Evolutionary conservation across 2,888 invertebrate species (phyloP), one percentile per base, ranked within the genome.

Genomic region (Agonopterix alstromeriana): DNA sequence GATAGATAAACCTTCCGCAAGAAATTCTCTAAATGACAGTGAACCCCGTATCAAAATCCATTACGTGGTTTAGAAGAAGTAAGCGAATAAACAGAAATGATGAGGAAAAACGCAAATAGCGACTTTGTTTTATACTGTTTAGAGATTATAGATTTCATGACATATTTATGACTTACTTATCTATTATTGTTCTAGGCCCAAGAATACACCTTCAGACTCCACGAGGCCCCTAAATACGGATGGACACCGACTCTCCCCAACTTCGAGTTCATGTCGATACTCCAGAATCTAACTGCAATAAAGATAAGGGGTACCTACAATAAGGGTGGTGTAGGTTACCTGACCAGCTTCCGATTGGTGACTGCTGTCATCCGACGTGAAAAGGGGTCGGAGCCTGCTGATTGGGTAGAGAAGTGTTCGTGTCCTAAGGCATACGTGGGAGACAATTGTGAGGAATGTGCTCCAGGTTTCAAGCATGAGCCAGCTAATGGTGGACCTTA

Each of bases 371-470:
- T 95, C 14, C 95, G 95, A 0, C 92, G 94, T 0, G 94, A 94
- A 35, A 84, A 82, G 45, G 87, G 87, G 0, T 79, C 84, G 0
- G 91, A 91, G 4, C 91, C 94, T 0, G 98, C 98, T 0, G 92
- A 93, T 43, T 98, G 98, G 98, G 94, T 99, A 17, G 99, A 99
- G 77, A 94, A 94, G 67, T 99, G 99, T 70, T 93, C 94, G 1
- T 99, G 99, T 68, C 96, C 96, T 0, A 90, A 90, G 64, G 95
- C 93, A 0, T 97, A 96, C 60, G 93, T 97, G 0, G 97, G 98
- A 0, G 98, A 98, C 78, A 98, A 96, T 77, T 99, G 99, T 70
- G 99, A 99, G 79, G 97, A 97, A 1, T 99, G 99, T 73, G 96
- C 95, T 0, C 96, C 98, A 0, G 98, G 98, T 1, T 99, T 93